A percentile compares a stretch with the other conserved stretches of the same genome.
Evolutionary conservation across 2,888 invertebrate species (phyloP).

Genomic region (Andrena bicolor): DNA sequence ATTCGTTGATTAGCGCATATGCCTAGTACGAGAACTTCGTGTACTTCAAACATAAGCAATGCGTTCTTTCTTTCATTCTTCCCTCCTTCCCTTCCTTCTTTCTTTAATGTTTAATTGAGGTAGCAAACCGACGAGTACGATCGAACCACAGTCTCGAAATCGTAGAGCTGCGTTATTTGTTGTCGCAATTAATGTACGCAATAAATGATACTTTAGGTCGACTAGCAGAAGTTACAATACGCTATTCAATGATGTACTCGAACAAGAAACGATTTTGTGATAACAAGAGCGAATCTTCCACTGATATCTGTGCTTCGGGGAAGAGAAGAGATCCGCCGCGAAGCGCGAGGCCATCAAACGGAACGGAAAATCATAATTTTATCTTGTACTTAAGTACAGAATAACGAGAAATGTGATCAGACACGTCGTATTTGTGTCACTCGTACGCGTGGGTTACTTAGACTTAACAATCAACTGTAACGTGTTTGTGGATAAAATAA

Average conservation of each 20-base stretch:
- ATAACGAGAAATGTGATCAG: slow-evolving; percentile 67
- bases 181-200: slow-evolving; percentile 41
- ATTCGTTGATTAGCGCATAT: slow-evolving; percentile 75
- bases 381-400: slow-evolving; percentile 60
- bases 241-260: slow-evolving; percentile 41
- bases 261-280: slow-evolving; percentile 59
- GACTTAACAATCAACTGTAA: slow-evolving; percentile 58
- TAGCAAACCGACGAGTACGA: slow-evolving; percentile 17
- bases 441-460: slow-evolving; percentile 61
- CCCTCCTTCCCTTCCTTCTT: slow-evolving; percentile 9
- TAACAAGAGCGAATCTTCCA: slow-evolving; percentile 58
- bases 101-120: slow-evolving; percentile 17
- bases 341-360: slow-evolving; percentile 25
- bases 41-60: slow-evolving; percentile 7
- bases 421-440: slow-evolving; percentile 60
- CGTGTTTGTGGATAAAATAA: slow-evolving; percentile 54
- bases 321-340: not conserved
- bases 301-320: slow-evolving; percentile 30
- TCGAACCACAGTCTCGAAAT: slow-evolving; percentile 37
- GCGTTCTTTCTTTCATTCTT: not conserved
- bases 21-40: slow-evolving; percentile 21
- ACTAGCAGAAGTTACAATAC: slow-evolving; percentile 42
- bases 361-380: slow-evolving; percentile 50
- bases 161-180: slow-evolving; percentile 37
- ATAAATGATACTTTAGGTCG: slow-evolving; percentile 52